Evolutionary conservation across 2,113 vertebrate species (phyloP).

Genomic region (Gopherus flavomarginatus): DNA sequence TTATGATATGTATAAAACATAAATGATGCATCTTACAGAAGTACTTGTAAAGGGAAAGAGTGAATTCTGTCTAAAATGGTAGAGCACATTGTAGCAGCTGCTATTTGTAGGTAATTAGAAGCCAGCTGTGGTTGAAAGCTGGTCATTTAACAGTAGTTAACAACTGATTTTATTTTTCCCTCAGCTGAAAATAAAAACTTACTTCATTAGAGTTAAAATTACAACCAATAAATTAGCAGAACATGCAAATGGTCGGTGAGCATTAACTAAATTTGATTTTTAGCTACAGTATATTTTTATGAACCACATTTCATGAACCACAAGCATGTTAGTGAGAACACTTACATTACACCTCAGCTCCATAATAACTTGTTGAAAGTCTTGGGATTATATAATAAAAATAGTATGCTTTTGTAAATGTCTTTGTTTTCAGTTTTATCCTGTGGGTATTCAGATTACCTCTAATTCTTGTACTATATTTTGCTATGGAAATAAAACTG

Average conservation of each 20-base stretch:
- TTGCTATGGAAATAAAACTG: neutral
- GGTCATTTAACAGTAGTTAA: slow-evolving; percentile 25
- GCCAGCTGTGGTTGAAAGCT: slow-evolving; percentile 36
- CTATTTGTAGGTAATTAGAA: slow-evolving; percentile 18
- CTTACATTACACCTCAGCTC: neutral
- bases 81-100: neutral
- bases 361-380: neutral
- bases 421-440: neutral
- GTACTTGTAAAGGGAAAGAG: neutral
- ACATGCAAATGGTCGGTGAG: neutral
- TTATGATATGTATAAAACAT: neutral
- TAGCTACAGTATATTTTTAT: neutral
- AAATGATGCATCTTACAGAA: slow-evolving; percentile 7
- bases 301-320: neutral
- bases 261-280: neutral
- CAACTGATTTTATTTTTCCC: neutral
- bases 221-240: neutral
- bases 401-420: neutral
- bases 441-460: neutral
- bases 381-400: neutral
- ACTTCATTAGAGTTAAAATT: slow-evolving; percentile 4
- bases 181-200: neutral
- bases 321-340: neutral
- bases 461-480: neutral
- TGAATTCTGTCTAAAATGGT: neutral